phyloP scores from a whole-genome alignment of 2,888 invertebrate species.

The Ennomos quercinarius region DNA sequence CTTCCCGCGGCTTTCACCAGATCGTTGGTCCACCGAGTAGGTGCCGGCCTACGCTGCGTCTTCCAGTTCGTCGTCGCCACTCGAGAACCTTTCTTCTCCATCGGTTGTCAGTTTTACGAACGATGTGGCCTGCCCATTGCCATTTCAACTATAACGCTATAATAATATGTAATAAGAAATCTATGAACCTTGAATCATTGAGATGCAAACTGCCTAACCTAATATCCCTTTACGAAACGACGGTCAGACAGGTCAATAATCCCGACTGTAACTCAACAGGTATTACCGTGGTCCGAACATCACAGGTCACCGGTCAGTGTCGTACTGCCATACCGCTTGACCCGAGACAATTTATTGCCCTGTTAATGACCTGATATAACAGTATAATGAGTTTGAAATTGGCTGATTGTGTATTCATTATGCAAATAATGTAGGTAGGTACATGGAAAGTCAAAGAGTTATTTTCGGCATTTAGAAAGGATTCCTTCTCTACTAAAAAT shows the following conservation, averaged over 20 bases:
- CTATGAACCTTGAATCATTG: too few relatives aligned
- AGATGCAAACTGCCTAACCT: slow-evolving; percentile 11
- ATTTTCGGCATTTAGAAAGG: background rate
- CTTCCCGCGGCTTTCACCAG: too few relatives aligned
- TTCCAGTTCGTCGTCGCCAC: too few relatives aligned
- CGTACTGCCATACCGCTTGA: slow-evolving; percentile 54
- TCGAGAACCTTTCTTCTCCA: too few relatives aligned
- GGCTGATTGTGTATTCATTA: slow-evolving; percentile 32
- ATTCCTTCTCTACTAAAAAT: too few relatives aligned
- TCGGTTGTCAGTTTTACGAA: too few relatives aligned
- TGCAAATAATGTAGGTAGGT: background rate
- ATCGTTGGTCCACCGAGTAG: too few relatives aligned
- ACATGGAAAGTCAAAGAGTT: background rate
- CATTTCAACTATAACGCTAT: too few relatives aligned
- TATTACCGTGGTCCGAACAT: slow-evolving; percentile 68
- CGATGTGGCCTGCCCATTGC: too few relatives aligned
- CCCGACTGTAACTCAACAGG: slow-evolving; percentile 80
- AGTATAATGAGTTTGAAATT: slow-evolving; percentile 44
- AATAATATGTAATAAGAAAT: too few relatives aligned
- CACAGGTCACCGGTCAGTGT: slow-evolving; percentile 69
- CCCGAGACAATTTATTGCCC: slow-evolving; percentile 58
- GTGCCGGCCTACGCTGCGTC: too few relatives aligned
- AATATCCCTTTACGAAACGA: slow-evolving; percentile 23
- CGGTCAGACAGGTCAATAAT: slow-evolving; percentile 50
- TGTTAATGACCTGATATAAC: slow-evolving; percentile 56